Conservation (phyloP, 2,797 vertebrate species). For the Anolis apletophallus region DNA sequence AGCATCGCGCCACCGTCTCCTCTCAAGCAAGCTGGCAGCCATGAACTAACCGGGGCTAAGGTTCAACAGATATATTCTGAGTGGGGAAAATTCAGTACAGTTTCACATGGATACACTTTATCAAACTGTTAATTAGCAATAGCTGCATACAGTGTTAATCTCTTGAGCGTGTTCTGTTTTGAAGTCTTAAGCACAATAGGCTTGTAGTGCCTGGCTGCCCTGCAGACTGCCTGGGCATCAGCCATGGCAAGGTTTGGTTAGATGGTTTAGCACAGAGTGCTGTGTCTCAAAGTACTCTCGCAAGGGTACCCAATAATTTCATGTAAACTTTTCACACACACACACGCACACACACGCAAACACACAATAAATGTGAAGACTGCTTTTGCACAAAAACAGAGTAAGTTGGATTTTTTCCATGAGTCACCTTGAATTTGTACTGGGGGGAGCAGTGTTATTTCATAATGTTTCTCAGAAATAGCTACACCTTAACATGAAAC, state of each 20-base stretch:
- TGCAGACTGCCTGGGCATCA: conserved; percentile 28
- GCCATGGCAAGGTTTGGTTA: conserved; percentile 21
- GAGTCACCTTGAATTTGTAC: conserved; percentile 21
- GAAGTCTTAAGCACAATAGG: conserved; percentile 79
- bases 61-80: background rate
- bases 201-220: background rate
- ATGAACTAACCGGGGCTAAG: conserved; percentile 4
- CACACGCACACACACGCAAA: too few species aligned
- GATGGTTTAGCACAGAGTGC: conserved; percentile 40
- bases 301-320: conserved; percentile 48
- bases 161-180: conserved; percentile 70
- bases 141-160: conserved; percentile 70
- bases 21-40: background rate
- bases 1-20: background rate
- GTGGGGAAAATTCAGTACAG: conserved; percentile 2
- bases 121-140: conserved; percentile 70
- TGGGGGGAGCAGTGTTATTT: background rate
- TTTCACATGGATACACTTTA: conserved; percentile 22
- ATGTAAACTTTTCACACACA: conserved; percentile 47
- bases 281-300: conserved; percentile 35
- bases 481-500: conserved; percentile 34
- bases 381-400: conserved; percentile 72
- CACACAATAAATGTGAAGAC: conserved; percentile 48
- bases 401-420: conserved; percentile 23
- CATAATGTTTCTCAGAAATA: conserved; percentile 40